phyloP scores from a whole-genome alignment of 2,888 invertebrate species.

The Sinopyrophorus schimmeli region DNA sequence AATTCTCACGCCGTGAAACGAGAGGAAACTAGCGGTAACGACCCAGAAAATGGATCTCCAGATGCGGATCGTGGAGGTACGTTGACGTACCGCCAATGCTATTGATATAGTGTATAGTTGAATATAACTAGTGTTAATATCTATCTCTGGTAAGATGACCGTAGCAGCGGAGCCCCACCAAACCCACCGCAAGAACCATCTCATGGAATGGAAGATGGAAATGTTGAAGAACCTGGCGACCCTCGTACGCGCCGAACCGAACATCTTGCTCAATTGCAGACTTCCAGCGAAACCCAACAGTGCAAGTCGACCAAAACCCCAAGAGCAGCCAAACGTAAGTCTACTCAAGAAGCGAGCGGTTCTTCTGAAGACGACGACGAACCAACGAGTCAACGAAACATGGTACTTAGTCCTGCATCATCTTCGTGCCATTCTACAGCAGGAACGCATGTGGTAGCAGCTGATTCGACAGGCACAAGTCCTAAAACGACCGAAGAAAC shows the following conservation, averaged over 20 bases:
- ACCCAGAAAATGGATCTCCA: constrained; percentile 87
- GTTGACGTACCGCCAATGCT: constrained; percentile 53
- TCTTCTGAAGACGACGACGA: constrained; percentile 59
- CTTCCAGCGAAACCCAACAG: constrained; percentile 46
- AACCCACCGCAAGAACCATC: constrained; percentile 57
- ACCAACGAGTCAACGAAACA: constrained; percentile 47
- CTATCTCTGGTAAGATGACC: constrained; percentile 58
- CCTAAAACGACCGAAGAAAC: constrained; percentile 57
- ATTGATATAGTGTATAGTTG: constrained; percentile 46
- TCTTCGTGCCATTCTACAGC: constrained; percentile 66
- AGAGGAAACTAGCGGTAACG: constrained; percentile 75
- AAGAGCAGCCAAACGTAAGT: constrained; percentile 66
- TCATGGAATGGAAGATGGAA: constrained; percentile 50
- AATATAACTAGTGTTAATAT: constrained; percentile 47
- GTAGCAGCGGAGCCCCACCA: constrained; percentile 60
- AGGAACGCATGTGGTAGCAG: constrained; percentile 58
- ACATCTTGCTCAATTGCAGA: constrained; percentile 59
- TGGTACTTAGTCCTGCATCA: constrained; percentile 64
- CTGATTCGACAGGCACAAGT: constrained; percentile 51
- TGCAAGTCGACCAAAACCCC: constrained; percentile 49
- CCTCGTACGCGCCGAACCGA: constrained; percentile 58
- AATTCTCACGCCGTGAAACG: constrained; percentile 79
- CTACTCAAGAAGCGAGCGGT: constrained; percentile 57
- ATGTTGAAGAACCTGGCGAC: constrained; percentile 56
- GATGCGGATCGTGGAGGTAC: constrained; percentile 77